Percentiles rank a stretch among this genome's conserved stretches.
Conservation (phyloP, 2,797 vertebrate species). For the Mormyrus hasselquistii region DNA sequence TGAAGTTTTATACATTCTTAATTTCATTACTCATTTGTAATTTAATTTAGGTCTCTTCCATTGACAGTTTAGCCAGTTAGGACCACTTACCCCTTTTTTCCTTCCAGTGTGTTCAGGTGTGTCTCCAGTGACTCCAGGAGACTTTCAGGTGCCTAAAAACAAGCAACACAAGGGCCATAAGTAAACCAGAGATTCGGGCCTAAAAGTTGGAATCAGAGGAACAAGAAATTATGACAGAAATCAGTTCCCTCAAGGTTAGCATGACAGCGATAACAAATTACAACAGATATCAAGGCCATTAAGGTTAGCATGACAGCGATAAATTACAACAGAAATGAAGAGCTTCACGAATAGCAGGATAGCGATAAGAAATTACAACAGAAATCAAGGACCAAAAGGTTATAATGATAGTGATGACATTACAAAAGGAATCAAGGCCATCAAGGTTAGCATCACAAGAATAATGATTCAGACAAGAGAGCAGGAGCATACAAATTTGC, state of each 20-base stretch:
- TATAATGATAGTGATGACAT: background rate
- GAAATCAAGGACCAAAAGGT: background rate
- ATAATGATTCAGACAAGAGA: slow-evolving; percentile 43
- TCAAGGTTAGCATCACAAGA: slow-evolving; percentile 75
- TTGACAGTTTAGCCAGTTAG: background rate
- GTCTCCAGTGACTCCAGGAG: slow-evolving; percentile 96
- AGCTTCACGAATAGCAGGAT: slow-evolving; percentile 71
- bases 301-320: slow-evolving; percentile 41
- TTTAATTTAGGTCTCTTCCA: background rate
- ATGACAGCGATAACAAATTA: background rate
- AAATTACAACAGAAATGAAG: slow-evolving; percentile 31
- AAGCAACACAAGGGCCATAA: slow-evolving; percentile 24
- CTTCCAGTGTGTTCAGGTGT: slow-evolving; percentile 95
- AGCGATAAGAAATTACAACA: slow-evolving; percentile 54
- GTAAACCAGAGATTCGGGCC: background rate
- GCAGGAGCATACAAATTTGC: background rate
- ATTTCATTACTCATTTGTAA: background rate
- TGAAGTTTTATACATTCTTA: background rate
- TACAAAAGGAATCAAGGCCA: slow-evolving; percentile 44
- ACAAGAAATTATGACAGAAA: slow-evolving; percentile 15
- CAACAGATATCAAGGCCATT: slow-evolving; percentile 54
- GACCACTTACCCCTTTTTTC: slow-evolving; percentile 83
- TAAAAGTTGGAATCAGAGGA: background rate
- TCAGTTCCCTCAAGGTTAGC: background rate
- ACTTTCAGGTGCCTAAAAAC: slow-evolving; percentile 88